Evolutionary conservation across 2,113 vertebrate genomes (phyloP).

Genomic region (Rhombomys opimus): DNA sequence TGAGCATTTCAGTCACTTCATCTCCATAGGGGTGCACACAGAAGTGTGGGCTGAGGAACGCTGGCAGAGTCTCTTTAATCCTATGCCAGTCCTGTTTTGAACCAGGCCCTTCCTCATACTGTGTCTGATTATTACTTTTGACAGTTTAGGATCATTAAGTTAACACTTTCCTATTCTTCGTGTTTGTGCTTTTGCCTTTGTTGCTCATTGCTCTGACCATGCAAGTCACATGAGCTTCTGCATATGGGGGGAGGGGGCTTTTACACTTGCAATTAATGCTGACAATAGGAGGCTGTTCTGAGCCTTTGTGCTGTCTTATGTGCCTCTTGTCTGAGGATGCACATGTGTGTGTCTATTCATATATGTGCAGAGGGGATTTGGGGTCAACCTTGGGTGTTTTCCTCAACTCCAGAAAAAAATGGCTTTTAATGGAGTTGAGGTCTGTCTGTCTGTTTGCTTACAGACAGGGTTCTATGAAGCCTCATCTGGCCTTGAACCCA

Average conservation of each 20-base stretch:
- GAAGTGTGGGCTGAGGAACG: neutral
- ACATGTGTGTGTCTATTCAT: neutral
- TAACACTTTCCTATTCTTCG: neutral
- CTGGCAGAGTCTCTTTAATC: neutral
- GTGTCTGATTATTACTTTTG: neutral
- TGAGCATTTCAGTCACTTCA: constrained; percentile 21
- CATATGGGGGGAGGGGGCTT: neutral
- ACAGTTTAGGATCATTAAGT: neutral
- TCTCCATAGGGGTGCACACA: neutral
- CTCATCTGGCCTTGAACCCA: neutral
- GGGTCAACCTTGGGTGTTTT: neutral
- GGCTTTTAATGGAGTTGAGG: neutral
- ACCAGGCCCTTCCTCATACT: neutral
- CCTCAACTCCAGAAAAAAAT: neutral
- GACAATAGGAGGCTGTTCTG: neutral
- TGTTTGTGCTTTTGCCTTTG: neutral
- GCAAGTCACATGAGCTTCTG: neutral
- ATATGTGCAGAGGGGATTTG: neutral
- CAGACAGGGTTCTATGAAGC: neutral
- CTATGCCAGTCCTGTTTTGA: neutral
- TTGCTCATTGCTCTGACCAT: neutral
- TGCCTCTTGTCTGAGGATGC: neutral
- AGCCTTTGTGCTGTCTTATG: neutral
- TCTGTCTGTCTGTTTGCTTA: neutral
- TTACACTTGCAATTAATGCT: neutral